These are phyloP conservation scores for Oligia fasciuncula DNA, from an alignment of 2,888 invertebrate genomes.

Conservation along the genomic window DNA sequence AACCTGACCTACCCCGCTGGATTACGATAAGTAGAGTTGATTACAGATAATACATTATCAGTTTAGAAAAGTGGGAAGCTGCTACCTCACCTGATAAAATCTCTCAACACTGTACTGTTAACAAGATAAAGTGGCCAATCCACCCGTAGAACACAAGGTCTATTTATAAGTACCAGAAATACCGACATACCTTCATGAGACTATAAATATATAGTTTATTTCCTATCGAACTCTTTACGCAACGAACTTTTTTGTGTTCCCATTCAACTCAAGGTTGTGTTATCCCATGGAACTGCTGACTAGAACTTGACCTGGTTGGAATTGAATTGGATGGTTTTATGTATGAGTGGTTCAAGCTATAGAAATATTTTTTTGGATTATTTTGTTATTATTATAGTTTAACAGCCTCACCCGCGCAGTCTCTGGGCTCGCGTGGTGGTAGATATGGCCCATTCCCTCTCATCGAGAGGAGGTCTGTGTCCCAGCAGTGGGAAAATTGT, in stretches of 20 bases:
- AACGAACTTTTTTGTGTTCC: conserved; percentile 44
- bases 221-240: conserved; percentile 52
- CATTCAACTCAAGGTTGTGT: conserved; percentile 55
- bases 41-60: background rate
- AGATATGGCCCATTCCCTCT: no score
- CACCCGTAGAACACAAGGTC: background rate
- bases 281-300: conserved; percentile 47
- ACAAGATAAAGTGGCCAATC: conserved; percentile 27
- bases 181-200: conserved; percentile 39
- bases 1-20: no score
- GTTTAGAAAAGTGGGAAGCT: background rate
- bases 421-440: no score
- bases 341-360: background rate
- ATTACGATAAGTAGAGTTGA: background rate
- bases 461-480: no score
- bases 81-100: conserved; percentile 9
- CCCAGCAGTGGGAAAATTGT: no score
- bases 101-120: conserved; percentile 11
- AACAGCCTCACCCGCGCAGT: no score
- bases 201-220: conserved; percentile 51
- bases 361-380: no score
- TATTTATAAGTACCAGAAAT: conserved; percentile 32
- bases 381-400: no score
- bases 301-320: conserved; percentile 64
- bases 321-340: conserved; percentile 27